Evolutionary conservation across 53 echinoderm and acorn worm genomes (phyloP), one percentile per base, ranked within the genome.

Genomic region (Temnopleurus reevesii): DNA sequence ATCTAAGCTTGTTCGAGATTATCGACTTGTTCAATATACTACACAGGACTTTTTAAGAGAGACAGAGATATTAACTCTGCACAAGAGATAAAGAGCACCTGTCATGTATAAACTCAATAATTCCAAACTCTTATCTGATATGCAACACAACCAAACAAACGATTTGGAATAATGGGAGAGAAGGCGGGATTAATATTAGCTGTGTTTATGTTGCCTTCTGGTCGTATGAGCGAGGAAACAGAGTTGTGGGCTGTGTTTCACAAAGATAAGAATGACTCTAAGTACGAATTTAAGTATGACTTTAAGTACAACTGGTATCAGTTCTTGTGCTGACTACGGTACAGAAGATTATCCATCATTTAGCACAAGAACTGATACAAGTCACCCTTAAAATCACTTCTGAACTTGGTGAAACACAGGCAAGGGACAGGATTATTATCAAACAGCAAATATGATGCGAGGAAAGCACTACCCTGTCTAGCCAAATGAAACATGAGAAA

Each of bases 381-480:
- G n/a, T n/a, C n/a, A n/a, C n/a, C n/a, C n/a, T n/a, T n/a, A n/a
- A n/a, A n/a, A n/a, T n/a, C n/a, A n/a, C n/a, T n/a, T n/a, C n/a
- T n/a, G n/a, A n/a, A n/a, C n/a, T n/a, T n/a, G n/a, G n/a, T n/a
- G n/a, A n/a, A n/a, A n/a, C n/a, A n/a, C n/a, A n/a, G n/a, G n/a
- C n/a, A n/a, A n/a, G n/a, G n/a, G n/a, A n/a, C 41, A 38, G 71
- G 41, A 71, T 71, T 71, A 71, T 71, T 43, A n/a, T n/a, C n/a
- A n/a, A n/a, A 38, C 41, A 71, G 71, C 1, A n/a, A n/a, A 36
- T 2, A 21, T n/a, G 8, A 71, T 71, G 41, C 71, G 13, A 59
- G 12, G 26, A 57, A 57, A 57, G 58, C 58, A 23, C 58, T n/a
- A n/a, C n/a, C n/a, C n/a, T 4, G 1, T 25, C 58, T 25, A 7